A percentile compares a stretch with the other conserved stretches of the same genome.
Evolutionary conservation across 2,113 vertebrate species (phyloP).

Genomic region (Halcyon malimbica): DNA sequence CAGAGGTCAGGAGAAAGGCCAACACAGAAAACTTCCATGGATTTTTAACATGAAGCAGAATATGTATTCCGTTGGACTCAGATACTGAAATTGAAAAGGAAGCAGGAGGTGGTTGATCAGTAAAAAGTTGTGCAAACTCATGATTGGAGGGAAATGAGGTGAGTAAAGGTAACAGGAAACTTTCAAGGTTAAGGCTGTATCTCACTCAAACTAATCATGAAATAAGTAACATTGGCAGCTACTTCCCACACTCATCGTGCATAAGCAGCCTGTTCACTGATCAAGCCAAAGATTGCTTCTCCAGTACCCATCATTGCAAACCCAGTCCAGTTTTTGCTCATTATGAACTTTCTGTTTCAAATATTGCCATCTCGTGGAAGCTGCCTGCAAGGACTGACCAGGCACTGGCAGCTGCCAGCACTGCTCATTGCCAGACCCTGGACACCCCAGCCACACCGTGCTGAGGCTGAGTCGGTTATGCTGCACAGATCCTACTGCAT

Average conservation of each 20-base stretch:
- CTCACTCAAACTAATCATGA: not conserved
- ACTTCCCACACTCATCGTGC: not conserved
- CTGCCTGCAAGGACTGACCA: not conserved
- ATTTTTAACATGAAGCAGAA: not conserved
- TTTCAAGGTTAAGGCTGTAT: not conserved
- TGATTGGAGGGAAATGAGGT: not conserved
- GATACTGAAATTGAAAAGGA: not conserved
- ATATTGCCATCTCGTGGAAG: conserved; percentile 49
- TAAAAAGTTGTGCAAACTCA: not conserved
- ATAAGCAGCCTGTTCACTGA: not conserved
- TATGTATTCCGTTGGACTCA: not conserved
- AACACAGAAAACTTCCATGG: not conserved
- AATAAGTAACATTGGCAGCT: not conserved
- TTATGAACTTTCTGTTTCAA: not conserved
- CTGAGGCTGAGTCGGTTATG: not conserved
- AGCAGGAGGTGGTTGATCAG: not conserved
- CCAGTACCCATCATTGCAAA: not conserved
- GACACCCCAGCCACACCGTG: not conserved
- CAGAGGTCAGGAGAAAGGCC: not conserved
- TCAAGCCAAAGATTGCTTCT: not conserved
- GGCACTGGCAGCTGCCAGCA: not conserved
- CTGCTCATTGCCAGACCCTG: not conserved
- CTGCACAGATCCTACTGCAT: not conserved
- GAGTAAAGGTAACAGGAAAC: not conserved
- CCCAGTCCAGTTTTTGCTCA: not conserved